These are phyloP conservation scores for Psylliodes chrysocephalus DNA, from an alignment of 2,888 invertebrate genomes.

Conservation along the genomic window DNA sequence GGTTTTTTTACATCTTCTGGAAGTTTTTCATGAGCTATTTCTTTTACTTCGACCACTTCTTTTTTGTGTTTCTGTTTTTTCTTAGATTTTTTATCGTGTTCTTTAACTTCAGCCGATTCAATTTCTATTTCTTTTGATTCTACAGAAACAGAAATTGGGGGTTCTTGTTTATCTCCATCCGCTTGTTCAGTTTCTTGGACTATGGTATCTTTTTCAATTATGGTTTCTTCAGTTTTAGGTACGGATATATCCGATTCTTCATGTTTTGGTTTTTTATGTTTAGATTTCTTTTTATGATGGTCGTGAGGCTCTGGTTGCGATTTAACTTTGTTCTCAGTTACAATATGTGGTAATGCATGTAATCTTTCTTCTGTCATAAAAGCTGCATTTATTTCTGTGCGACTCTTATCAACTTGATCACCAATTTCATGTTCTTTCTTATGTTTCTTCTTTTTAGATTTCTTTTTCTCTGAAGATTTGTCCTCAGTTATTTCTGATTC, in stretches of 20 bases:
- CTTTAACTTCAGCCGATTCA: neutral
- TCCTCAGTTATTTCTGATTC: constrained; percentile 2
- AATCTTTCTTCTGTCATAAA: neutral
- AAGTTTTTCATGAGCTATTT: neutral
- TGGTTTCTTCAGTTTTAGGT: neutral
- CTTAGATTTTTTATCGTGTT: constrained; percentile 5
- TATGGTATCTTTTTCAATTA: neutral
- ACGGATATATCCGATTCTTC: neutral
- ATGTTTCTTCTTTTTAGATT: constrained; percentile 5
- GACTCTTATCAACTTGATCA: neutral
- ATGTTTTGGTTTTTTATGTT: neutral
- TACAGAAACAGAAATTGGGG: no score
- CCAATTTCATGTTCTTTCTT: no score
- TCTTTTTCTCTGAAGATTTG: constrained; percentile 5
- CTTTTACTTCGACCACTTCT: constrained; percentile 14
- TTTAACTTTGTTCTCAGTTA: neutral
- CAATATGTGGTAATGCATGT: neutral
- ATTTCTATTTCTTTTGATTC: constrained; percentile 1
- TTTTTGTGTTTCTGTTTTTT: constrained; percentile 34
- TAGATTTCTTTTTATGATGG: neutral
- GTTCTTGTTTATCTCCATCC: no score
- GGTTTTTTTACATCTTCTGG: neutral
- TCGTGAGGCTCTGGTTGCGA: neutral
- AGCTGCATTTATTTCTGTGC: neutral
- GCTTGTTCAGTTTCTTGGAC: neutral